Evolutionary conservation across 2,113 vertebrate genomes (phyloP).

Genomic region (Ivindomyrus marchei): DNA sequence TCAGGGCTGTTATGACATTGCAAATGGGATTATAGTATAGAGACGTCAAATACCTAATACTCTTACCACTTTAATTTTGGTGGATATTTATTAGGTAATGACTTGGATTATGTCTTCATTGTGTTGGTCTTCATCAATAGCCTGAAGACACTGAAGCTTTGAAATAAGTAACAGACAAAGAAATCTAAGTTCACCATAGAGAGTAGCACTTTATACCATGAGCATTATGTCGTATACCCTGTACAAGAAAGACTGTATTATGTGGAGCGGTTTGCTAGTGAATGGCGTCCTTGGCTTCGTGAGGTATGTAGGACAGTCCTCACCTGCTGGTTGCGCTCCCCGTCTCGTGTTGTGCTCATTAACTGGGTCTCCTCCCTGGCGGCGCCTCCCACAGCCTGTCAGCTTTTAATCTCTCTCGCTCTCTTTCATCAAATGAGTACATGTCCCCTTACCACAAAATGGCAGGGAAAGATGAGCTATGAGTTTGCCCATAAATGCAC

Average conservation of each 20-base stretch:
- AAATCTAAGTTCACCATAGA: not conserved
- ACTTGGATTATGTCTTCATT: not conserved
- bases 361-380: conserved; percentile 34
- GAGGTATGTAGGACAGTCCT: not conserved
- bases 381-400: conserved; percentile 17
- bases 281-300: not conserved
- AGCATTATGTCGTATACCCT: not conserved
- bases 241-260: not conserved
- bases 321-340: not conserved
- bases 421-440: not conserved
- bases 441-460: not conserved
- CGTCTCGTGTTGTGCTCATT: conserved; percentile 6
- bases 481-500: not conserved
- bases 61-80: not conserved
- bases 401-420: not conserved
- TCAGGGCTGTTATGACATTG: not conserved
- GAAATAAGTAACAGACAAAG: not conserved
- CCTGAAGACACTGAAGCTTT: not conserved
- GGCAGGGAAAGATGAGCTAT: not conserved
- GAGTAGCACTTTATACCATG: not conserved
- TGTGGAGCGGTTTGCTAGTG: not conserved
- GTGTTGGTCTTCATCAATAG: not conserved
- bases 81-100: not conserved
- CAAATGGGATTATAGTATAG: not conserved
- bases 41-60: not conserved